A percentile compares a stretch with the other conserved stretches of the same genome.
phyloP scores from a whole-genome alignment of 2,888 invertebrate species.

The Limnephilus lunatus region DNA sequence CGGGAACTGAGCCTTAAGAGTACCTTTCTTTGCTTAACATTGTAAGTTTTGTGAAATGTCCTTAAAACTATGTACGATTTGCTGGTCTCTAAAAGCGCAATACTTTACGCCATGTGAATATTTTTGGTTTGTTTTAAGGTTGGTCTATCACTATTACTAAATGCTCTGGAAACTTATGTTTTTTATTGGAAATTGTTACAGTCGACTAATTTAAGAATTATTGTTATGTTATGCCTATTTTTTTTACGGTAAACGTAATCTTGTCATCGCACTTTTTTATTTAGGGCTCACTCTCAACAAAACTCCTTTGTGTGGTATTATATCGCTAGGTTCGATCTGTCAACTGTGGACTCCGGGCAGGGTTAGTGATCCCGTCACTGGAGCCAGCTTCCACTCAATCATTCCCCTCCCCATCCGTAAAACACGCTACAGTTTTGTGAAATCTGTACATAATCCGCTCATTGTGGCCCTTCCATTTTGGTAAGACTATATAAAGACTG shows the following conservation, averaged over 20 bases:
- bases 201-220: neutral
- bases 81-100: too few relatives aligned
- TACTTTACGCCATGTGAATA: too few relatives aligned
- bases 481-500: neutral
- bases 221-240: neutral
- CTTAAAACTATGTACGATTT: too few relatives aligned
- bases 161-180: neutral
- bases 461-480: constrained; percentile 3
- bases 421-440: constrained; percentile 58
- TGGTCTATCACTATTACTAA: neutral
- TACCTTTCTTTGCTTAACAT: too few relatives aligned
- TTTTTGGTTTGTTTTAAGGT: neutral
- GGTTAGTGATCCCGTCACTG: constrained; percentile 56
- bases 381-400: constrained; percentile 54
- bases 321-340: constrained; percentile 25
- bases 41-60: too few relatives aligned
- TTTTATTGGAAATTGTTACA: neutral
- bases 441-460: constrained; percentile 22
- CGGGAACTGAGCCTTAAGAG: too few relatives aligned
- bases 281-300: neutral
- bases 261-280: neutral
- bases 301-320: constrained; percentile 34
- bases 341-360: neutral
- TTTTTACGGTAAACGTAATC: neutral
- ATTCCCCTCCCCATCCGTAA: constrained; percentile 39